Conservation (phyloP, 2,113 vertebrate genomes). For the Balaeniceps rex region DNA sequence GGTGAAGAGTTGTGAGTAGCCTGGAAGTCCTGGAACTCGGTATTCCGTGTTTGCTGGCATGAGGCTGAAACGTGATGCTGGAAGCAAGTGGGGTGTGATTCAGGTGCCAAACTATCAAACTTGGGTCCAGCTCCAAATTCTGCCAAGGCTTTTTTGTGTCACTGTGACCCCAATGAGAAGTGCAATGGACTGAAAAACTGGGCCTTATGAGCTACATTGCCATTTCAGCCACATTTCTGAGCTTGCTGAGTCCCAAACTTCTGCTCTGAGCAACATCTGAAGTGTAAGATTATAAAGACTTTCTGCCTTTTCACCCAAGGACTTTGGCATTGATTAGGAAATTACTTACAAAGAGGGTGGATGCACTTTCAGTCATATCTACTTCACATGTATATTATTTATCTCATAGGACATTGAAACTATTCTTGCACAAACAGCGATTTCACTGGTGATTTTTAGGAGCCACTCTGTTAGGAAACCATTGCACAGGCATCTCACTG, state of each 20-base stretch:
- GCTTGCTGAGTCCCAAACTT: neutral
- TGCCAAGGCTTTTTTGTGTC: neutral
- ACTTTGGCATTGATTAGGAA: neutral
- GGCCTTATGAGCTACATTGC: neutral
- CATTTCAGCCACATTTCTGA: neutral
- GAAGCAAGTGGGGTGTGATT: neutral
- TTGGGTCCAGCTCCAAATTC: neutral
- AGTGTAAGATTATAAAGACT: neutral
- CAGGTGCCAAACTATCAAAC: neutral
- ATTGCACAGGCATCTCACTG: neutral
- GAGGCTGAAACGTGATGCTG: fast-evolving
- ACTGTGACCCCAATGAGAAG: neutral
- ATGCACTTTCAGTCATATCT: neutral
- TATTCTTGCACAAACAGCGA: neutral
- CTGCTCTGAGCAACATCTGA: neutral
- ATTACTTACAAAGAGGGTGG: neutral
- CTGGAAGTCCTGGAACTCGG: neutral
- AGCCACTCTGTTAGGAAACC: neutral
- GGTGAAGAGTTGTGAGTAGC: neutral
- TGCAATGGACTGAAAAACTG: neutral
- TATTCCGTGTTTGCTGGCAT: neutral
- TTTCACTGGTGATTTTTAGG: neutral
- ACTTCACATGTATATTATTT: neutral
- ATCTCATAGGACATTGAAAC: neutral
- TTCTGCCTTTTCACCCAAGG: neutral